These are phyloP conservation scores for Platycercus adscitus DNA, from an alignment of 2,113 vertebrate genomes.

Conservation along the genomic window DNA sequence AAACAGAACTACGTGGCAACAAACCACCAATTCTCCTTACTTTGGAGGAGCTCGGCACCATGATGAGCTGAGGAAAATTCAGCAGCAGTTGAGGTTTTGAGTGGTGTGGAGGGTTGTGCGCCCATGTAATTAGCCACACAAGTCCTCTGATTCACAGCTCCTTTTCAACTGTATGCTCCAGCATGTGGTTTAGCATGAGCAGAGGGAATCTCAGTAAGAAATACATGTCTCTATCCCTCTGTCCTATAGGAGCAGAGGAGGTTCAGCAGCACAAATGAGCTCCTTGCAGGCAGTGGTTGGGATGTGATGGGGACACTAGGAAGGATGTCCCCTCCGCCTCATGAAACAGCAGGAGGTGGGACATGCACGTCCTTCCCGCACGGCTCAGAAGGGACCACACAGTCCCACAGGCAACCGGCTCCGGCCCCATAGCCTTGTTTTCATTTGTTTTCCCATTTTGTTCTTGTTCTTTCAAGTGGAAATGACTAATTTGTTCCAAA, in stretches of 20 bases:
- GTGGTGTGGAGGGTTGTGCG: background rate
- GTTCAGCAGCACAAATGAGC: accelerated
- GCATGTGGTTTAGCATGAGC: accelerated
- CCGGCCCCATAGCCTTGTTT: background rate
- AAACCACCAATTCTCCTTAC: background rate
- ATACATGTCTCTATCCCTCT: background rate
- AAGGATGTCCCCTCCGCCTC: accelerated
- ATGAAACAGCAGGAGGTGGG: background rate
- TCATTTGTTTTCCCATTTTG: background rate
- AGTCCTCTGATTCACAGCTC: accelerated
- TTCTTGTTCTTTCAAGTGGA: constrained; percentile 22
- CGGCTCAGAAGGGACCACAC: background rate
- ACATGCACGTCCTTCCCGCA: background rate
- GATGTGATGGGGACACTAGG: background rate
- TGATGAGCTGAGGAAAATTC: background rate
- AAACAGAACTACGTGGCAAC: background rate
- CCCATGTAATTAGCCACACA: background rate
- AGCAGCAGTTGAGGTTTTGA: background rate
- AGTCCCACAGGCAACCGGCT: background rate
- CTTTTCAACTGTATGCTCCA: background rate
- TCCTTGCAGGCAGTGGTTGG: background rate
- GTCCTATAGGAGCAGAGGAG: background rate
- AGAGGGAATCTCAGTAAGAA: background rate
- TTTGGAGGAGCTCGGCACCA: background rate
- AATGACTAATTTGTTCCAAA: constrained; percentile 59